Conservation (phyloP, 2,113 vertebrate genomes). For the Himantopus leucocephalus region DNA sequence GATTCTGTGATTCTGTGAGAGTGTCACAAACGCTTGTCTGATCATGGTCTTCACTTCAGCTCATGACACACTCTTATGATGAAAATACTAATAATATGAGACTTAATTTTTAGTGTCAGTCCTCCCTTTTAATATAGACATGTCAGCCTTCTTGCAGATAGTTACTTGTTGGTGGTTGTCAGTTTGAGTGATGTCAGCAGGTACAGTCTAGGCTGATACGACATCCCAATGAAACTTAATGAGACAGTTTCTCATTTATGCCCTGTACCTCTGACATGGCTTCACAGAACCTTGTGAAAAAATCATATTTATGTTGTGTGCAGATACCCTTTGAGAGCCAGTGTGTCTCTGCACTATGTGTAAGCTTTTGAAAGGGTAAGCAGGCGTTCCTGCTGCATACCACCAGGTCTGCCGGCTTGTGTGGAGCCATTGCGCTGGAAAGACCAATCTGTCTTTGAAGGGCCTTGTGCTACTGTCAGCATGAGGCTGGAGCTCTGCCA, state of each 20-base stretch:
- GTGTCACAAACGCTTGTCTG: background rate
- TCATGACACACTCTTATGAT: background rate
- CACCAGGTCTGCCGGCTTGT: rapidly evolving
- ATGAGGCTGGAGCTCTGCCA: background rate
- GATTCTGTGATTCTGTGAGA: background rate
- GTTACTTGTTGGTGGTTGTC: background rate
- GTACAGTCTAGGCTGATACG: background rate
- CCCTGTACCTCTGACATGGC: background rate
- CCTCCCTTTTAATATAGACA: background rate
- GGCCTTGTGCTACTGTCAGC: background rate
- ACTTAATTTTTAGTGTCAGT: background rate
- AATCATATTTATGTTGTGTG: background rate
- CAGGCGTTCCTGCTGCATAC: background rate
- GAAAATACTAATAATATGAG: background rate
- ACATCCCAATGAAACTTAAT: background rate
- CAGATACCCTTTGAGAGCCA: background rate
- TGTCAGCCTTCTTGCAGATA: background rate
- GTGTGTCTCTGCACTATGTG: background rate
- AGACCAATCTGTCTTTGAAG: background rate
- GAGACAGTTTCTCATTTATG: background rate
- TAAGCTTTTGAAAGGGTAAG: background rate
- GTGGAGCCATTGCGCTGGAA: background rate
- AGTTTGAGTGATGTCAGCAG: background rate
- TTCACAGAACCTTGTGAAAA: background rate
- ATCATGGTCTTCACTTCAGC: background rate